Base-by-base conservation (phyloP, 2,113 vertebrate species). In the Lucifuga dentata region DNA sequence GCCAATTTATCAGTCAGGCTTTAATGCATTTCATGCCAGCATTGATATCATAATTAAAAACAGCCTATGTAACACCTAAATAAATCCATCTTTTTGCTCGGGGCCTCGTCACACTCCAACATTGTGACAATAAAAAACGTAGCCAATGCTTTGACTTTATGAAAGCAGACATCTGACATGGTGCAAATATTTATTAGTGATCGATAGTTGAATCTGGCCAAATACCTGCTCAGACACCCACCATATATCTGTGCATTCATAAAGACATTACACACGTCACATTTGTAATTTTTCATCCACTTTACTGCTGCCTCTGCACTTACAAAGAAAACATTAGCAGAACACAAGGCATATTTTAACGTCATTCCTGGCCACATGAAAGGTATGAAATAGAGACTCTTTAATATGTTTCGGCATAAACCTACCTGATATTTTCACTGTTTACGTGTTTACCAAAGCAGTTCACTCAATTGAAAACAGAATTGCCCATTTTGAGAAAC, bases 191-290 rank as follows among this genome's bases (percentile, higher is more conserved):
- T 75, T 33, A 72, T 53, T 17, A 15, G 39, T 45, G 59, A 81
- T 83, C 76, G 62, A 57, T 79, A n/a, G 11, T 35, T 11, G 8
- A 2, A n/a, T 40, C 13, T n/a, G 38, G 38, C 38, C 5, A 78
- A 29, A 12, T 36, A n/a, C 12, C 44, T n/a, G 20, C 19, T 35
- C 11, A 52, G 24, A 33, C 11, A 19, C 12, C 36, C 24, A 35
- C n/a, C 2, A 23, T 9, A 11, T 26, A 41, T 50, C 19, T 45
- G 43, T 65, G 29, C 43, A 21, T 71, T 58, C 16, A 45, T 23
- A 70, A 58, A 21, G 38, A 44, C 38, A 46, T 50, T 40, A 36
- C 32, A 23, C 26, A 15, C 40, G 23, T 40, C 64, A 36, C 24
- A 33, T 23, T 64, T 40, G 33, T 52, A 13, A 32, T 51, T 68